Evolutionary conservation across 2,888 invertebrate species (phyloP).

Genomic region (Drosophila colorata): DNA sequence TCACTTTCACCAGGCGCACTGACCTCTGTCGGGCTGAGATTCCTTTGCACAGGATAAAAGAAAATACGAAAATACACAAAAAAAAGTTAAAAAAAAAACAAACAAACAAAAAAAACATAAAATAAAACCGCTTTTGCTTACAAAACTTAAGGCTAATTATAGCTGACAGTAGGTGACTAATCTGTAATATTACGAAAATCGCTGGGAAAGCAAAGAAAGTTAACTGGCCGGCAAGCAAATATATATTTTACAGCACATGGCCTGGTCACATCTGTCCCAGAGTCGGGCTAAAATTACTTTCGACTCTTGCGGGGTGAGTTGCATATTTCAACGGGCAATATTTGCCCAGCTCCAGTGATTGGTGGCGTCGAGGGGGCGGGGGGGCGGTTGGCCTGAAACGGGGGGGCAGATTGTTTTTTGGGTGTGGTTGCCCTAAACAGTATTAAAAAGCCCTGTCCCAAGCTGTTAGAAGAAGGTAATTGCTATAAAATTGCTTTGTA

Average conservation of each 20-base stretch:
- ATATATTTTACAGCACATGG: conserved; percentile 72
- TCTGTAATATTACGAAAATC: conserved; percentile 41
- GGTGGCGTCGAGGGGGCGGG: conserved; percentile 1
- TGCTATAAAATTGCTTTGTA: conserved; percentile 79
- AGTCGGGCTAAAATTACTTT: conserved; percentile 58
- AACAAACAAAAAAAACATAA: no score
- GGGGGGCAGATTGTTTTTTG: conserved; percentile 9
- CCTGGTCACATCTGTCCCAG: conserved; percentile 73
- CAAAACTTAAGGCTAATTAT: conserved; percentile 37
- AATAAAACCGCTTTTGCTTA: no score
- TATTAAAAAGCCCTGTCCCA: conserved; percentile 68
- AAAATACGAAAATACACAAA: no score
- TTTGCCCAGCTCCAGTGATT: conserved; percentile 31
- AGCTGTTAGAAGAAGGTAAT: conserved; percentile 76
- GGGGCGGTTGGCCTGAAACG: no score
- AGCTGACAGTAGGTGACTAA: conserved; percentile 54
- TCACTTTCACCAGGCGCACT: conserved; percentile 1
- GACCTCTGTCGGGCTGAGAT: conserved; percentile 5
- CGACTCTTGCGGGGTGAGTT: conserved; percentile 47
- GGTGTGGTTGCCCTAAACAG: conserved; percentile 60
- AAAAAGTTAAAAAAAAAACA: no score
- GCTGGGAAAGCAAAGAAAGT: conserved; percentile 28
- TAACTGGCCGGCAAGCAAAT: conserved; percentile 35
- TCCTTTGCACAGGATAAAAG: no score
- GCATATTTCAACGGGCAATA: conserved; percentile 64